Evolutionary conservation across 37 sponge, comb jelly and placozoan species (phyloP), one percentile per base, ranked within the genome.

Genomic region (Beroe ovata): DNA sequence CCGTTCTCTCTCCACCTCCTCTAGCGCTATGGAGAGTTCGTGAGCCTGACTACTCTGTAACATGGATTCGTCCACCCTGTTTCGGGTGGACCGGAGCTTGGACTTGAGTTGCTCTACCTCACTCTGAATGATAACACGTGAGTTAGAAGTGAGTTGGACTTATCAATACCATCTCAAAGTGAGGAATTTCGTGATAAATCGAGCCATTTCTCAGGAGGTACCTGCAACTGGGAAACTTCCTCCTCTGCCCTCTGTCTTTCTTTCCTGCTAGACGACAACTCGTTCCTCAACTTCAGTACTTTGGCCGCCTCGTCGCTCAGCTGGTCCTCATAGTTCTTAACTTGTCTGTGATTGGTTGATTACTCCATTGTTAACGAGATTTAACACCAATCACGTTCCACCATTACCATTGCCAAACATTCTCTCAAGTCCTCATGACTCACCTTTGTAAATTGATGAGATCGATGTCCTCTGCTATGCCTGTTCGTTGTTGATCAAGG

Each of bases 391-490:
- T n/a, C n/a, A n/a, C n/a, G n/a, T n/a, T n/a, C n/a, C n/a, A n/a
- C n/a, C n/a, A n/a, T n/a, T n/a, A n/a, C n/a, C n/a, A n/a, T n/a
- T n/a, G n/a, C n/a, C n/a, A n/a, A n/a, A n/a, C n/a, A n/a, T n/a
- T n/a, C n/a, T n/a, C n/a, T n/a, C n/a, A n/a, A n/a, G n/a, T n/a
- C n/a, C n/a, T n/a, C n/a, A n/a, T n/a, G n/a, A n/a, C n/a, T n/a
- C 20, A 77, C 84, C 84, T 22, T 41, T 77, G 84, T 2, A 77
- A 25, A 4, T 77, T 77, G 84, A 77, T 77, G 41, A 77, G 26
- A 20, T 77, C 84, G 22, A 77, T 77, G 47, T 77, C 84, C 84
- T 77, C 84, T n/a, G 84, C 39, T 40, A 77, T 77, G 23, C 84
- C 84, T 22, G 54, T 42, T 77, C 84, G 26, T 25, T 77, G 84